Evolutionary conservation across 2,797 vertebrate genomes (phyloP), one percentile per base, ranked within the genome.

Genomic region (Molothrus ater): DNA sequence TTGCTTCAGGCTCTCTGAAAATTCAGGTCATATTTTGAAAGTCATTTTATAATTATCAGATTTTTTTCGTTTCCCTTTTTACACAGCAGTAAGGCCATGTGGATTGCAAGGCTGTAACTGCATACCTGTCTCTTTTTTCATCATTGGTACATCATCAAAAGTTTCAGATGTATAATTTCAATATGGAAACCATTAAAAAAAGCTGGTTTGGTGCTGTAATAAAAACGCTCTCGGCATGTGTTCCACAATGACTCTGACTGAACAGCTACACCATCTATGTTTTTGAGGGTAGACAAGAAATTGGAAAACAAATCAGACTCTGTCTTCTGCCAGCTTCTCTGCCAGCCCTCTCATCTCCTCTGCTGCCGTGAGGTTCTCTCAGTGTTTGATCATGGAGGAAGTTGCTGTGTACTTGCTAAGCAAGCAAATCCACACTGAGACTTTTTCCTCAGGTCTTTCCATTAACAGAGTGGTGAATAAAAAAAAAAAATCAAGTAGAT

Each of bases 1-100:
- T 6, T 57, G 68, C 69, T 94, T 78, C 66, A 68, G 84, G 88
- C 71, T 72, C 43, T 83, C 73, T 72, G 56, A 86, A 93, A 92
- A 86, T 79, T 61, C 80, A 76, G 48, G 83, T 79, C 48, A 24
- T 45, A 76, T 80, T 94, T 57, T 76, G 26, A 80, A 94, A 90
- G 86, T 36, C 29, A 48, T 88, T 95, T 86, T 84, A 75, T 13
- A 86, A 63, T 81, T 72, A 84, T 3, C 32, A 63, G 83, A 70
- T 54, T 66, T 66, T 79, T 93, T 87, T 85, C 69, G 73, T 60
- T 88, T 63, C 64, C 53, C 7, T 57, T 90, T 92, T 70, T 31
- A 88, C 20, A 60, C 17, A 75, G 47, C 50, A 86, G 43, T 56
- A 40, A 75, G 54, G 47, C 31, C 63, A 47, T 1, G 68, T 29